These are phyloP conservation scores for Calcarius lapponicus DNA, from an alignment of 2,797 vertebrate species.

Conservation along the genomic window DNA sequence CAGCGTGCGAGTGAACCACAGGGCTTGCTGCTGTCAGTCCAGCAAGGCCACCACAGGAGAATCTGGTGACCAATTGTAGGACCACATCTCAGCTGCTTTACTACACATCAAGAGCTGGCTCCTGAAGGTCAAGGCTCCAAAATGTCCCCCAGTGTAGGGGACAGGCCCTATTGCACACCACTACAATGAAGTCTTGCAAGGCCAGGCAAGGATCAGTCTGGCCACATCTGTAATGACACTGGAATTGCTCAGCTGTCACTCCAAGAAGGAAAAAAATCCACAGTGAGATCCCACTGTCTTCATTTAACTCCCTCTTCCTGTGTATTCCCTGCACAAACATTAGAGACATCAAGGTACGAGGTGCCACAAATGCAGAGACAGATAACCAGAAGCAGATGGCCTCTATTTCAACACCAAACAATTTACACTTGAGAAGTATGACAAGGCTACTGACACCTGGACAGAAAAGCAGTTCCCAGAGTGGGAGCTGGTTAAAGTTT, in stretches of 20 bases:
- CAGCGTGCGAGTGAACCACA: fast-evolving
- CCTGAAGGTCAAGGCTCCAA: background rate
- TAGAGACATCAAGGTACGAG: background rate
- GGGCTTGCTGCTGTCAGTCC: background rate
- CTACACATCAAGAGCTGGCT: background rate
- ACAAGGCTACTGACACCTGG: slow-evolving; percentile 5
- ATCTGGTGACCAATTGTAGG: background rate
- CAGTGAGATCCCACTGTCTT: background rate
- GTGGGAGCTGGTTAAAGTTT: background rate
- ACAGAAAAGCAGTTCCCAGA: background rate
- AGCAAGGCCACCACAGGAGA: background rate
- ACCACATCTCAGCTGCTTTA: background rate
- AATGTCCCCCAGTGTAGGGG: background rate
- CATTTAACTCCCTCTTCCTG: background rate
- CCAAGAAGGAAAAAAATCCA: background rate
- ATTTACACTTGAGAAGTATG: background rate
- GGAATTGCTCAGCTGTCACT: background rate
- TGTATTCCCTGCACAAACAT: background rate
- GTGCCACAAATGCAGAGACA: background rate
- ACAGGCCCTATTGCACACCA: background rate
- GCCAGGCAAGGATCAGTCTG: background rate
- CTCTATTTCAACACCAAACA: slow-evolving; percentile 10
- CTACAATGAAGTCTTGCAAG: background rate
- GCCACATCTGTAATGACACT: background rate
- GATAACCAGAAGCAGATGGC: background rate